phyloP scores from a whole-genome alignment of 2,113 vertebrate genomes.

The Porphyrio hochstetteri region DNA sequence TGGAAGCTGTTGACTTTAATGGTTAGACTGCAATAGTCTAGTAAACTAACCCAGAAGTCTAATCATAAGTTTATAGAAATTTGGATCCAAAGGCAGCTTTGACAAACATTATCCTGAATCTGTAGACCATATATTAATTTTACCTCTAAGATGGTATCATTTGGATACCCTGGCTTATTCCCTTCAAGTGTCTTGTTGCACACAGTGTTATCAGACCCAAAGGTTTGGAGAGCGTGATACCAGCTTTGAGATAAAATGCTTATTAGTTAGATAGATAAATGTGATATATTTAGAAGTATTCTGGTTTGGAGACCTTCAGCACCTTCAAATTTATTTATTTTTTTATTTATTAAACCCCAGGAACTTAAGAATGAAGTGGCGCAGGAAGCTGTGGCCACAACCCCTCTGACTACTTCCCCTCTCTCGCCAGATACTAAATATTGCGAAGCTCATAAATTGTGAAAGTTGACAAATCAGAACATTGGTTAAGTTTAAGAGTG shows the following conservation, averaged over 20 bases:
- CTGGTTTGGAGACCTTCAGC: not conserved
- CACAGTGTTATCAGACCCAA: not conserved
- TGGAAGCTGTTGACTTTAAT: not conserved
- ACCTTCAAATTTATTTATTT: not conserved
- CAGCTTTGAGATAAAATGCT: not conserved
- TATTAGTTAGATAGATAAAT: not conserved
- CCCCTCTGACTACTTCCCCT: not conserved
- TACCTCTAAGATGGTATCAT: not conserved
- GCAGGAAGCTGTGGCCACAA: not conserved
- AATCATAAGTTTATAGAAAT: not conserved
- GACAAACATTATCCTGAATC: not conserved
- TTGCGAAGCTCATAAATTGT: slow-evolving; percentile 5
- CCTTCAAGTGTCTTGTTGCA: not conserved
- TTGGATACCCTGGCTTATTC: not conserved
- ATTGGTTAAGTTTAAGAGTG: not conserved
- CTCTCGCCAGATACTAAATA: not conserved
- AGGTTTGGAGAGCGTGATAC: not conserved
- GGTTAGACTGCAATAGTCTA: not conserved
- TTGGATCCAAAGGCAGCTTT: not conserved
- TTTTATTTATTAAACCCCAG: not conserved
- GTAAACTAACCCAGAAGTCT: not conserved
- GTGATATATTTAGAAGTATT: not conserved
- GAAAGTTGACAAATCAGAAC: slow-evolving; percentile 41
- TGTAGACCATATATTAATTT: not conserved
- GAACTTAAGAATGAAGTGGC: not conserved